A percentile compares a stretch with the other conserved stretches of the same genome.
Conservation (phyloP, 2,113 vertebrate species). For the Rutilus rutilus region DNA sequence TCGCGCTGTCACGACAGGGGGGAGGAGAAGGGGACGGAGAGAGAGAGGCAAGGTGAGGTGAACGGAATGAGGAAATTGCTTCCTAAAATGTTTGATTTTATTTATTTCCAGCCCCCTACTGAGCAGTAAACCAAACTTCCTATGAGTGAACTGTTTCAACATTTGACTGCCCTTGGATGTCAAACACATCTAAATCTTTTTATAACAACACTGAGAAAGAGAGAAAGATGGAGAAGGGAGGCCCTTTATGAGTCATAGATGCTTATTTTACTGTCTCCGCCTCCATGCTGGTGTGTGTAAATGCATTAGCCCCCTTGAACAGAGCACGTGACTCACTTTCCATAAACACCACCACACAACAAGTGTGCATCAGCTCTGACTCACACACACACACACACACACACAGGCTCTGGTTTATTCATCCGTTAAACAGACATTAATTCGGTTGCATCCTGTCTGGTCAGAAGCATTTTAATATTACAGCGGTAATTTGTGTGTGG, state of each 20-base stretch:
- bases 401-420: conserved; percentile 23
- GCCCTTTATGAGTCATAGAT: conserved; percentile 18
- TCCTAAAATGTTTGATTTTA: neutral
- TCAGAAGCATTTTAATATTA: neutral
- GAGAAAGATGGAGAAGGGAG: conserved; percentile 3
- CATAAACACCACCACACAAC: conserved; percentile 15
- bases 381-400: neutral
- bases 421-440: conserved; percentile 27
- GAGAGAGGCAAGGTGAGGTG: neutral
- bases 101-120: neutral
- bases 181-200: neutral
- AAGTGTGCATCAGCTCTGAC: conserved; percentile 21
- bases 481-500: neutral
- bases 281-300: conserved; percentile 18
- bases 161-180: neutral
- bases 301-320: neutral
- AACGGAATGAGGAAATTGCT: neutral
- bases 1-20: conserved; percentile 12
- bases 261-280: neutral
- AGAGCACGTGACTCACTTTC: neutral
- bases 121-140: neutral
- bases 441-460: conserved; percentile 31
- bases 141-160: neutral
- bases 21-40: neutral
- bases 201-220: neutral